Percentiles rank a stretch among this genome's conserved stretches.
These are phyloP conservation scores for Caenorhabditis sp. DNA, from an alignment of 2,888 invertebrate genomes.

Conservation along the genomic window DNA sequence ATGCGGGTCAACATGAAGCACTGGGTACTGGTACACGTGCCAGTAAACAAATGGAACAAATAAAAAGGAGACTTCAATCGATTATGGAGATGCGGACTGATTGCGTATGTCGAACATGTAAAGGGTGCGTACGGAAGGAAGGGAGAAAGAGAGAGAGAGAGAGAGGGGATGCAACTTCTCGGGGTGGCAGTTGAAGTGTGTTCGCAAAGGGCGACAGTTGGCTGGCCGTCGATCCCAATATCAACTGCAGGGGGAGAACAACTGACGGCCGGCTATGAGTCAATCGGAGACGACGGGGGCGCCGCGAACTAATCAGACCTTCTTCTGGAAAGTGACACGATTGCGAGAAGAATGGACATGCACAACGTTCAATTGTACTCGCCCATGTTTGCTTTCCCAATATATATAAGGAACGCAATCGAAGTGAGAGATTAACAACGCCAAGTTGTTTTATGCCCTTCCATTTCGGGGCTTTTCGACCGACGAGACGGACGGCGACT, in stretches of 20 bases:
- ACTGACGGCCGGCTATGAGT: slow-evolving; percentile 26
- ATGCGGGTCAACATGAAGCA: neutral
- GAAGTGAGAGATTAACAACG: slow-evolving; percentile 35
- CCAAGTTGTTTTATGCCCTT: slow-evolving; percentile 45
- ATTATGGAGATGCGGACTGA: slow-evolving; percentile 42
- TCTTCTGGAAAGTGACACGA: neutral
- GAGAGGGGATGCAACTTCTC: slow-evolving; percentile 25
- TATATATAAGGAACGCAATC: slow-evolving; percentile 36
- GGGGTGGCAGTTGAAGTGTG: slow-evolving; percentile 32
- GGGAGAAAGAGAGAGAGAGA: slow-evolving; percentile 4
- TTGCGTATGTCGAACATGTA: slow-evolving; percentile 27
- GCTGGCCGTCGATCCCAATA: slow-evolving; percentile 12
- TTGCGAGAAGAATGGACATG: slow-evolving; percentile 2
- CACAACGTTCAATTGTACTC: neutral
- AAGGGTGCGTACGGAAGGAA: slow-evolving; percentile 4
- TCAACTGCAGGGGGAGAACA: slow-evolving; percentile 29
- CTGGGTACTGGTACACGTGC: neutral
- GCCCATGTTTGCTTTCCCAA: slow-evolving; percentile 24
- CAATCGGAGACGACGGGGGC: neutral
- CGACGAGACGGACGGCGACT: neutral
- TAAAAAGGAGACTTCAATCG: slow-evolving; percentile 10
- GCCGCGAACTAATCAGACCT: neutral
- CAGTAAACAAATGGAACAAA: slow-evolving; percentile 5
- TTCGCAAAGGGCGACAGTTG: slow-evolving; percentile 47
- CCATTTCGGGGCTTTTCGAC: slow-evolving; percentile 11